Conservation (phyloP, 2,797 vertebrate genomes). For the Acanthopagrus latus region DNA sequence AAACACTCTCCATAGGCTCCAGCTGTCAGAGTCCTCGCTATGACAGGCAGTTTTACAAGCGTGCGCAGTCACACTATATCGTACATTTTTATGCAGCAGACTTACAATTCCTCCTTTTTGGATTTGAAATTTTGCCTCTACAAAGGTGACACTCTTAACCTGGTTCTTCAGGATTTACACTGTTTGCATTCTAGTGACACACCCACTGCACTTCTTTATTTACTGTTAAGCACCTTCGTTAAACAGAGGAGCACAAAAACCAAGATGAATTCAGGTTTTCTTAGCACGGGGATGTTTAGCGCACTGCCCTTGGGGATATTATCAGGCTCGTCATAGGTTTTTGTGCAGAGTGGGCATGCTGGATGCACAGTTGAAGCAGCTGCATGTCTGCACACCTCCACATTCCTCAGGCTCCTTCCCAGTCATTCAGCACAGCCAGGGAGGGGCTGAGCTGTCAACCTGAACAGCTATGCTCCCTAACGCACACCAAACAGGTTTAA, state of each 20-base stretch:
- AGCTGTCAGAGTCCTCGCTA: conserved; percentile 24
- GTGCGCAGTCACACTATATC: not conserved
- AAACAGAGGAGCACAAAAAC: not conserved
- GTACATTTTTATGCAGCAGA: not conserved
- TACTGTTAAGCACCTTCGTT: not conserved
- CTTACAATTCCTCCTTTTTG: conserved; percentile 9
- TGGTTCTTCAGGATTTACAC: conserved; percentile 39
- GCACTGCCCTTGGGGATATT: conserved; percentile 1
- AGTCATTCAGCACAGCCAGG: conserved; percentile 71
- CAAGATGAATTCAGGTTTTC: not conserved
- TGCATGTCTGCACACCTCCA: conserved; percentile 89
- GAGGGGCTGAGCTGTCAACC: conserved; percentile 75
- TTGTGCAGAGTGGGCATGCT: conserved; percentile 29
- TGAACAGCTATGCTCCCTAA: conserved; percentile 53
- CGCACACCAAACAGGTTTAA: conserved; percentile 67
- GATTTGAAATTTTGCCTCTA: conserved; percentile 9
- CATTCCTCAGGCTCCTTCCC: conserved; percentile 81
- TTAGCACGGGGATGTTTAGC: not conserved
- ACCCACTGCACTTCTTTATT: conserved; percentile 33
- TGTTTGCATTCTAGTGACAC: conserved; percentile 51
- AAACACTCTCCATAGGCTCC: conserved; percentile 49
- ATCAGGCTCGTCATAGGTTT: not conserved
- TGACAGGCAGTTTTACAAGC: conserved; percentile 3
- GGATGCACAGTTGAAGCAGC: conserved; percentile 56
- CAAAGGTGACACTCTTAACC: conserved; percentile 17